Conservation (phyloP, 2,113 vertebrate species). For the Pelobates fuscus region DNA sequence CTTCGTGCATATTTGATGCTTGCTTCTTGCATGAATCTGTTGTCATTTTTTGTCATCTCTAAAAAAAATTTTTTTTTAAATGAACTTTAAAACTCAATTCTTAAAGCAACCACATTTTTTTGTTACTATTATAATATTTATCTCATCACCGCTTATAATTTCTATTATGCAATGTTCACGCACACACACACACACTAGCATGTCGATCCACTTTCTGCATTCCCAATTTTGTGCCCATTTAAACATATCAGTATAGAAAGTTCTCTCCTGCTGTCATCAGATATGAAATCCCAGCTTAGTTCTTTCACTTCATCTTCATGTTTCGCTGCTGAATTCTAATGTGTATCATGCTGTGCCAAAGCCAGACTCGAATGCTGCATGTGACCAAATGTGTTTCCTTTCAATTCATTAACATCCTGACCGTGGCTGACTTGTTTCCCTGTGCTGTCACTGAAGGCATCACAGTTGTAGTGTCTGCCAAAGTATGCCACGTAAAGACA, state of each 20-base stretch:
- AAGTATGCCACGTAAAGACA: constrained; percentile 31
- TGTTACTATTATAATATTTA: no score
- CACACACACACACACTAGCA: no score
- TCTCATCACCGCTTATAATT: no score
- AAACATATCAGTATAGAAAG: neutral
- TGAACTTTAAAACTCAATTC: no score
- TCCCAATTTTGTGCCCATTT: no score
- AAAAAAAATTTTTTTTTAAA: no score
- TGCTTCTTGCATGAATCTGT: constrained; percentile 17
- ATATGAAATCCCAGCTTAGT: constrained; percentile 12
- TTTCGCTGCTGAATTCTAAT: constrained; percentile 38
- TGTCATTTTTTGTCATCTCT: constrained; percentile 20
- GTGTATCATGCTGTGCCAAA: constrained; percentile 33
- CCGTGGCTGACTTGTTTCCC: constrained; percentile 30
- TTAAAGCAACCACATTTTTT: no score
- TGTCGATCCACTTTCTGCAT: no score
- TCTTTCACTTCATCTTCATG: constrained; percentile 32
- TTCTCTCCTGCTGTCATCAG: constrained; percentile 28
- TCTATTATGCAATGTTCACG: no score
- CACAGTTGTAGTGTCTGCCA: constrained; percentile 26
- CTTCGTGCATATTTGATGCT: constrained; percentile 26
- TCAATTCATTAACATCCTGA: constrained; percentile 43
- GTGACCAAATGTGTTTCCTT: constrained; percentile 42
- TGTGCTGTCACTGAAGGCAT: constrained; percentile 39
- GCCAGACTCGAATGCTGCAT: constrained; percentile 35